Evolutionary conservation across 64 coral and sea anemone genomes (phyloP).

Genomic region (Actinia tenebrosa): DNA sequence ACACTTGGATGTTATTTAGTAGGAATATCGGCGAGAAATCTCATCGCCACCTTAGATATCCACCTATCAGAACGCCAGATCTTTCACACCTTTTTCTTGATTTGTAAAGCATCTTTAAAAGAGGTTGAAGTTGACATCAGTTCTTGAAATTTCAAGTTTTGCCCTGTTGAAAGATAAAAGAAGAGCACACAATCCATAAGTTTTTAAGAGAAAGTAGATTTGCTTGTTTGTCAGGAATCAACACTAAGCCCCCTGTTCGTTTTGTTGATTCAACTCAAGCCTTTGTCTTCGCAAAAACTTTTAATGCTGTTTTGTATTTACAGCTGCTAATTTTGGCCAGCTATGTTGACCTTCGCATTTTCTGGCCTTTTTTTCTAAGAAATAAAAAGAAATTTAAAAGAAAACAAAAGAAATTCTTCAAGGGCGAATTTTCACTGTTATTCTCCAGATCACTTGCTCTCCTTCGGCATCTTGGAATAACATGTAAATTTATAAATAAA

Average conservation of each 20-base stretch:
- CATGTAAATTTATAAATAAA: neutral
- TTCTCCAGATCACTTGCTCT: neutral
- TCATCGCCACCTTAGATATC: neutral
- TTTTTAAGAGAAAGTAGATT: slow-evolving; percentile 78
- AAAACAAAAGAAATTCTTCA: slow-evolving; percentile 3
- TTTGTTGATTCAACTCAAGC: slow-evolving; percentile 40
- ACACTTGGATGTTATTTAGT: neutral
- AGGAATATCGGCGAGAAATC: neutral
- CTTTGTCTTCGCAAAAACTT: slow-evolving; percentile 60
- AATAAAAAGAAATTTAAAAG: neutral
- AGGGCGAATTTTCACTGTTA: neutral
- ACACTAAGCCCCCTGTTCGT: slow-evolving; percentile 28
- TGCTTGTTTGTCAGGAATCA: slow-evolving; percentile 48
- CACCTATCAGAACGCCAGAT: neutral
- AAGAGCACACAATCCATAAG: slow-evolving; percentile 68
- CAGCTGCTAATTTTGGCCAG: slow-evolving; percentile 71
- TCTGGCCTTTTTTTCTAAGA: slow-evolving; percentile 29
- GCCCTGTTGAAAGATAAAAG: slow-evolving; percentile 70
- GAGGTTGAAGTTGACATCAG: slow-evolving; percentile 14
- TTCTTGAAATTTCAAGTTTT: slow-evolving; percentile 78
- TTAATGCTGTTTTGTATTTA: slow-evolving; percentile 57
- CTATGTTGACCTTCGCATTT: slow-evolving; percentile 52
- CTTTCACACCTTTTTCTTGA: slow-evolving; percentile 2
- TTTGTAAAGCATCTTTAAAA: neutral
- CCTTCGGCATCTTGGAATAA: neutral